Conservation (phyloP, 1,140 invertebrate species). For the Drosophila jambulina region DNA sequence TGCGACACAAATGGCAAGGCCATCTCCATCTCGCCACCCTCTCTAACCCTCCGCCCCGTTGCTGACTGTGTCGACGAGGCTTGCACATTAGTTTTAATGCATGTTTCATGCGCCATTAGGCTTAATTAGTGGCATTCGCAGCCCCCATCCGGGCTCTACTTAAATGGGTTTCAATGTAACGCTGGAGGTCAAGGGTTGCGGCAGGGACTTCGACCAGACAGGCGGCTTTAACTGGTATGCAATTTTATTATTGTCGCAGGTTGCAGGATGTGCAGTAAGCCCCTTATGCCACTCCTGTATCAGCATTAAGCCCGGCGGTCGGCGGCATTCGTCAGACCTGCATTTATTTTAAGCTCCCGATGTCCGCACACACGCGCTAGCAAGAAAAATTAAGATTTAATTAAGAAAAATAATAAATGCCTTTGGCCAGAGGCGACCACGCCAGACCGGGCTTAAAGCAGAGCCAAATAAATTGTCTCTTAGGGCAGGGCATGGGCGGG, state of each 20-base stretch:
- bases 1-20: slow-evolving; percentile 34
- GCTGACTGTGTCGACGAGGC: slow-evolving; percentile 38
- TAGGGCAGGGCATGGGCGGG: slow-evolving; percentile 10
- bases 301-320: slow-evolving; percentile 48
- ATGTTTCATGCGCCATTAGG: slow-evolving; percentile 83
- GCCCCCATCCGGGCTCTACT: slow-evolving; percentile 27
- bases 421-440: slow-evolving; percentile 31
- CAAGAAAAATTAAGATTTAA: slow-evolving; percentile 73
- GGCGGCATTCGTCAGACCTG: slow-evolving; percentile 19
- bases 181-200: slow-evolving; percentile 25
- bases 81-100: slow-evolving; percentile 82
- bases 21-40: slow-evolving; percentile 3
- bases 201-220: background rate
- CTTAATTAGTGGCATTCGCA: slow-evolving; percentile 74
- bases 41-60: background rate
- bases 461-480: slow-evolving; percentile 65
- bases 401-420: slow-evolving; percentile 80
- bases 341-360: slow-evolving; percentile 47
- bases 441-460: slow-evolving; percentile 19
- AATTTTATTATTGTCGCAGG: slow-evolving; percentile 55
- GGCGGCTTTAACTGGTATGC: slow-evolving; percentile 29
- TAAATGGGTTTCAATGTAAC: slow-evolving; percentile 67
- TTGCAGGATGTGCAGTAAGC: slow-evolving; percentile 30
- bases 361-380: slow-evolving; percentile 9
- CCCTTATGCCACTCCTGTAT: slow-evolving; percentile 22